Conservation (phyloP, 2,888 invertebrate genomes). For the Prenolepis imparis region DNA sequence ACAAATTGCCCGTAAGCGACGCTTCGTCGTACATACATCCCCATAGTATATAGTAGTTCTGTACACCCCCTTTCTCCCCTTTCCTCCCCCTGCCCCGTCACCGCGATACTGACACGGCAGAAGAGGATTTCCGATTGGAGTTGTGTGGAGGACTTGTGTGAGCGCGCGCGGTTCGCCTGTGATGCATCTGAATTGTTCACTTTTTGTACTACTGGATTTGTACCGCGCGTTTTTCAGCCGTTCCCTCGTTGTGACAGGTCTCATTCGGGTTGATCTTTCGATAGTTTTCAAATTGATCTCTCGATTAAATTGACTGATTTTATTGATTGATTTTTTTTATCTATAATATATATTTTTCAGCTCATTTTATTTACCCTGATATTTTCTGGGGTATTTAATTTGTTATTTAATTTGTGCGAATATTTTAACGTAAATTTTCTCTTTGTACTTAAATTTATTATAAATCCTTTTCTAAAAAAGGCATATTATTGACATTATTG, state of each 20-base stretch:
- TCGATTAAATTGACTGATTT: not conserved
- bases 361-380: not conserved
- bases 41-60: conserved; percentile 14
- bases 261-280: not conserved
- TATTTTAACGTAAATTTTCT: not conserved
- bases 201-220: conserved; percentile 12
- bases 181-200: conserved; percentile 25
- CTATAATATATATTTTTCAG: not conserved
- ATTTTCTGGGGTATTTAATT: not conserved
- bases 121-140: conserved; percentile 43
- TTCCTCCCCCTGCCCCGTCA: conserved; percentile 10
- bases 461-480: too few relatives aligned
- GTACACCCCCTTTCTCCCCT: not conserved
- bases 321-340: not conserved
- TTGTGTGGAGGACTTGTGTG: not conserved
- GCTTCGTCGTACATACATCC: conserved; percentile 63
- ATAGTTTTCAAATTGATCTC: not conserved
- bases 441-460: not conserved
- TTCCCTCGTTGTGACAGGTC: not conserved
- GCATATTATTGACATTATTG: too few relatives aligned
- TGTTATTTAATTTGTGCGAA: not conserved
- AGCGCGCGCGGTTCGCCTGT: not conserved
- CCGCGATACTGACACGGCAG: conserved; percentile 40
- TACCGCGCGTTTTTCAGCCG: not conserved
- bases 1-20: conserved; percentile 77